Evolutionary conservation across 2,797 vertebrate species (phyloP), one percentile per base, ranked within the genome.

Genomic region (Arnoldichthys spilopterus): DNA sequence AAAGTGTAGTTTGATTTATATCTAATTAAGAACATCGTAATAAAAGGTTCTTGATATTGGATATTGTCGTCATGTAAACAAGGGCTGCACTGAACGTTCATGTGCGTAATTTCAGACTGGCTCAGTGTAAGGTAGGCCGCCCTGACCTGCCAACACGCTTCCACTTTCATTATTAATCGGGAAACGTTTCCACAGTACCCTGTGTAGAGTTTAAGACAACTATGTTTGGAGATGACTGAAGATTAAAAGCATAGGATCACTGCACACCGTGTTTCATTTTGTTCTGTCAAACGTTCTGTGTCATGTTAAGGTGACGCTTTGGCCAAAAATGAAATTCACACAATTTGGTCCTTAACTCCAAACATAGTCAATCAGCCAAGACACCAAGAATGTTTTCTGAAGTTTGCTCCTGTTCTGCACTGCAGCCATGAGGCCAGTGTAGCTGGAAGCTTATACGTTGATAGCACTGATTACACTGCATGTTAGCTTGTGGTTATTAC

Each of bases 1-100:
- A 89, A 91, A 89, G 95, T 96, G 96, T 97, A 96, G 96, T 96
- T 95, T 97, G 96, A 96, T 99, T 98, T 98, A 94, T 98, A 98
- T 93, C 95, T 94, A 96, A 96, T 95, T 94, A 94, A 95, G 97
- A 96, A 93, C 96, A 95, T 83, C 91, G 92, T 96, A 97, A 98
- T 98, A 98, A 98, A 93, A 96, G 96, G 96, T 97, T 98, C 95
- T 91, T 93, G 90, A 91, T 92, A 91, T 90, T 90, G 91, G 89
- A 92, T 40, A 64, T 79, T 68, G 54, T 78, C 54, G 49, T 79
- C 58, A 54, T 77, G 77, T 84, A 62, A 75, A 80, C 78, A 61
- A 74, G 71, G 71, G 62, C 71, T 74, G 61, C 72, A 68, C 54
- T 51, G 63, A 51, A 53, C 2, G 51, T 49, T 59, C 70, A 43